Base-by-base conservation (phyloP, 1,140 invertebrate species). In the Palaemon carinicauda region DNA sequence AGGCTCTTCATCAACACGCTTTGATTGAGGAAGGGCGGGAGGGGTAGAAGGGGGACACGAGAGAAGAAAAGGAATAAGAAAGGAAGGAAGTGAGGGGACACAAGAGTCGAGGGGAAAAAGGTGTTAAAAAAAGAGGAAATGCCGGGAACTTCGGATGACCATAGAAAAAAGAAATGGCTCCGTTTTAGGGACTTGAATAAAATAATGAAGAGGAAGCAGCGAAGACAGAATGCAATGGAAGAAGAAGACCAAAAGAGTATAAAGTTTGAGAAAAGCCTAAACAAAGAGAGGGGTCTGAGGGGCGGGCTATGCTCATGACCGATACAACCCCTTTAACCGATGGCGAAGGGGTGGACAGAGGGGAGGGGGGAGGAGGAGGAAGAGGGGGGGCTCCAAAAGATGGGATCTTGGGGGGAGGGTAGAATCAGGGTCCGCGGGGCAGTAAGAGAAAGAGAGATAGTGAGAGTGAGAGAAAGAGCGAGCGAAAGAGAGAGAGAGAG, bases 281-380 rank as follows among this genome's bases (percentile, higher is more conserved):
- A 33, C 74, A 31, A 52, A n/a, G 80, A 82, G 80, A 82, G 65
- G 75, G 80, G 75, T 29, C 33, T 12, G 80, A 80, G 19, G 65
- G 84, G 84, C 65, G 60, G 84, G 84, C 84, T 80, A 86, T 86
- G 80, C 84, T 86, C 84, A 86, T 86, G 77, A 86, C 75, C 77
- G 84, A 86, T 86, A 86, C 84, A 86, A 86, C 84, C 84, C 84
- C 84, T 86, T 86, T 86, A 86, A 86, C 74, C 84, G 33, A 78
- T n/a, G 53, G 84, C 69, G 77, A 54, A 77, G 84, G 75, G 69
- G 74, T 75, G 56, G n/a, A 51, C 15, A 24, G 53, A 31, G 33
- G 21, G 5, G 77, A 19, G 65, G 65, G 65, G 27, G 14, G 31
- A 31, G 19, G 29, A 19, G 65, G 65, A 24, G 14, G 31, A 31